Evolutionary conservation across 2,113 vertebrate genomes (phyloP).

Genomic region (Cranoglanis bouderius): DNA sequence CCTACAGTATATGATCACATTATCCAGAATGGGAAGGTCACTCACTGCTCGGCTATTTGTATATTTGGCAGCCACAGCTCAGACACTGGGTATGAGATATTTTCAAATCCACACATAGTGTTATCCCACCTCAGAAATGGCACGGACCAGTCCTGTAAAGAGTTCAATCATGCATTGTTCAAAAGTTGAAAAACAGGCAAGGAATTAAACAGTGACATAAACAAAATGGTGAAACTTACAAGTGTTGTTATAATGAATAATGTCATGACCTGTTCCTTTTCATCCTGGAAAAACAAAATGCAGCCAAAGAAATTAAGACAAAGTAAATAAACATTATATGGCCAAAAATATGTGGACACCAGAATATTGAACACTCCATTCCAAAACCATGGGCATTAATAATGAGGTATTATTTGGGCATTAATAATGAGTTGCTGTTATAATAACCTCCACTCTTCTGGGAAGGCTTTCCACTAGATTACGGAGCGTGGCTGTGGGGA

Average conservation of each 20-base stretch:
- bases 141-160: conserved; percentile 3
- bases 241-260: background rate
- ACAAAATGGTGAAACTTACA: background rate
- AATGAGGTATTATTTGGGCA: too few relatives aligned
- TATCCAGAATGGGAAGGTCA: background rate
- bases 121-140: conserved; percentile 7
- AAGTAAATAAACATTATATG: too few relatives aligned
- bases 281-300: conserved; percentile 17
- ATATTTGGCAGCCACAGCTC: conserved; percentile 13
- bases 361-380: too few relatives aligned
- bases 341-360: too few relatives aligned
- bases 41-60: background rate
- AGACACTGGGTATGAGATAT: conserved; percentile 1
- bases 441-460: too few relatives aligned
- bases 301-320: background rate
- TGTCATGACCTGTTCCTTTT: background rate
- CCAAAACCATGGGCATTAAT: too few relatives aligned
- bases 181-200: background rate
- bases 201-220: background rate
- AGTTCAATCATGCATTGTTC: background rate
- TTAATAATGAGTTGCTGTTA: too few relatives aligned
- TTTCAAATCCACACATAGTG: background rate
- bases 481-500: too few relatives aligned
- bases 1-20: background rate
- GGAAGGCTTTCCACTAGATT: too few relatives aligned